Percentiles rank a stretch among this genome's conserved stretches.
phyloP scores from a whole-genome alignment of 2,113 vertebrate genomes.

The Nestor notabilis region DNA sequence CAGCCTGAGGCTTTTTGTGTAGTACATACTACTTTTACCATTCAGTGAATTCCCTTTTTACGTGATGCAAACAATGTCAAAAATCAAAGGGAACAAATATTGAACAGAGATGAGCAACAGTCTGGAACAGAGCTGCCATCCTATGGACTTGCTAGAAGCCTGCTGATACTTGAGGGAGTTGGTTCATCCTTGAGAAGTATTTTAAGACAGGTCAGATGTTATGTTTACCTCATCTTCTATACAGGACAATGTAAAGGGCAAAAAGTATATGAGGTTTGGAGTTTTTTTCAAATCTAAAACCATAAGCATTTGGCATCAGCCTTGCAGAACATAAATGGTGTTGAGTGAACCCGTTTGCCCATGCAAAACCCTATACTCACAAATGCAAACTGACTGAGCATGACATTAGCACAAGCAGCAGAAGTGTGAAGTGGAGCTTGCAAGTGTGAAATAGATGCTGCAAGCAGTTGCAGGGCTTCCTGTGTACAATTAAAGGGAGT shows the following conservation, averaged over 20 bases:
- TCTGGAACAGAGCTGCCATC: neutral
- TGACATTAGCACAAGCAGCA: neutral
- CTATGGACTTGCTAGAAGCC: neutral
- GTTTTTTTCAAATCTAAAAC: neutral
- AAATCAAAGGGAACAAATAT: neutral
- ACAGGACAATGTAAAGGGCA: neutral
- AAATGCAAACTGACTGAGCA: neutral
- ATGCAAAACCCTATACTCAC: neutral
- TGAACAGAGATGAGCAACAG: neutral
- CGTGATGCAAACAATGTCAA: slow-evolving; percentile 45
- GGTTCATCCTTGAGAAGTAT: neutral
- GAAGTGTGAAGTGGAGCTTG: neutral
- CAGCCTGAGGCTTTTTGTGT: slow-evolving; percentile 56
- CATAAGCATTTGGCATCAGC: neutral
- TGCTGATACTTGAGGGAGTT: neutral
- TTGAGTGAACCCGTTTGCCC: neutral
- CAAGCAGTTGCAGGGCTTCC: neutral
- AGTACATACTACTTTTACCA: slow-evolving; percentile 6
- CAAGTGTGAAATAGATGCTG: neutral
- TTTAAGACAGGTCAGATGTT: neutral
- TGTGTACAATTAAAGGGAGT: neutral
- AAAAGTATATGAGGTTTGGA: neutral
- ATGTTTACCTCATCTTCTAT: neutral
- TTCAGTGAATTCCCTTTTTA: slow-evolving; percentile 33
- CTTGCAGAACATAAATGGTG: neutral